Conservation (phyloP, 2,797 vertebrate species). For the Acipenser ruthenus region DNA sequence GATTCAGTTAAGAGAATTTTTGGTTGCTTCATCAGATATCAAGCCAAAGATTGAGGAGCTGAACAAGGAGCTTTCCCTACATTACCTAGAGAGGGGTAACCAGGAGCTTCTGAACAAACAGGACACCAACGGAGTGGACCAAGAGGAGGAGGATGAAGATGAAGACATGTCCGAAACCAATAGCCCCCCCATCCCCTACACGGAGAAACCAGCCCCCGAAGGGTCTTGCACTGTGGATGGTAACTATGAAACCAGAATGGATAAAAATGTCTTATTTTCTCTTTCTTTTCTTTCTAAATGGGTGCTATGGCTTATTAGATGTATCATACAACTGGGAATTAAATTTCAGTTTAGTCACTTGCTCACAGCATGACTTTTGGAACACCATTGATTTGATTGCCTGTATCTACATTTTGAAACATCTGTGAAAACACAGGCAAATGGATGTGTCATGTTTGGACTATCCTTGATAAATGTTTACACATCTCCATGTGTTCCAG, state of each 20-base stretch:
- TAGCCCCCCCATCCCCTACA: slow-evolving; percentile 87
- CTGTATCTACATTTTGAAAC: no score
- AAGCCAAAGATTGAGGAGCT: slow-evolving; percentile 78
- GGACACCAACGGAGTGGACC: slow-evolving; percentile 70
- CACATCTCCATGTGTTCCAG: no score
- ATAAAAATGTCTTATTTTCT: no score
- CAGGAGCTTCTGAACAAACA: slow-evolving; percentile 66
- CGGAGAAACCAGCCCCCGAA: slow-evolving; percentile 82
- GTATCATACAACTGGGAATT: no score
- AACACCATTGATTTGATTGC: no score
- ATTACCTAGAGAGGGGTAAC: slow-evolving; percentile 63
- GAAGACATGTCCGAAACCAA: slow-evolving; percentile 88
- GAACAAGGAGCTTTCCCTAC: slow-evolving; percentile 66
- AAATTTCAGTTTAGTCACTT: no score
- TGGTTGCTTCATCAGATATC: slow-evolving; percentile 56
- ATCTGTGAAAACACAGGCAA: no score
- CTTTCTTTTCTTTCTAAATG: no score
- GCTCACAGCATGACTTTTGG: no score
- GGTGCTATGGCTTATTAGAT: no score
- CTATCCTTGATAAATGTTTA: no score
- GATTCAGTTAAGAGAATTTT: background rate
- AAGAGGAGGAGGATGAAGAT: slow-evolving; percentile 81
- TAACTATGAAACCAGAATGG: slow-evolving; percentile 39
- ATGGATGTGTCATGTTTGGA: no score
- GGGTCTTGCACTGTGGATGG: slow-evolving; percentile 94